Evolutionary conservation across 2,888 invertebrate genomes (phyloP).

Genomic region (Electrophaes corylata): DNA sequence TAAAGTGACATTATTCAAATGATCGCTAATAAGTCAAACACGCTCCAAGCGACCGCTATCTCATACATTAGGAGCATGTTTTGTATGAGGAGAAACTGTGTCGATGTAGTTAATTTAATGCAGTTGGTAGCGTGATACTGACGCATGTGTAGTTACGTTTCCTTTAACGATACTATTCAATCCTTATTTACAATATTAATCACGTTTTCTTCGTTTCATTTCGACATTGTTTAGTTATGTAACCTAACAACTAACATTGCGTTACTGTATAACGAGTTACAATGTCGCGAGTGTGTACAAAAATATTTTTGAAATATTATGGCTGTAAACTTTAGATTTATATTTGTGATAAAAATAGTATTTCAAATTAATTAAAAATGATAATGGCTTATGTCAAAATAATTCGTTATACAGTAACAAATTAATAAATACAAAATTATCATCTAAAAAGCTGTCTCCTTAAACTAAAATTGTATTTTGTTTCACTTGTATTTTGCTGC

Average conservation of each 20-base stretch:
- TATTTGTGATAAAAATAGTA: conserved; percentile 13
- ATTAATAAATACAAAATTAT: conserved; percentile 18
- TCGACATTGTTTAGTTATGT: conserved; percentile 77
- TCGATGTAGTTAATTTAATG: neutral
- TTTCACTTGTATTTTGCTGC: conserved; percentile 11
- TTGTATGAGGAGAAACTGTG: neutral
- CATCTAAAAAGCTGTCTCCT: conserved; percentile 17
- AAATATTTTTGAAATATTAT: conserved; percentile 17
- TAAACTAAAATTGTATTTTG: neutral
- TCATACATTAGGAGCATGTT: neutral
- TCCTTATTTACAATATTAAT: conserved; percentile 67
- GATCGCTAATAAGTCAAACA: conserved; percentile 31
- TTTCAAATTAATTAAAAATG: conserved; percentile 5
- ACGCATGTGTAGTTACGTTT: conserved; percentile 2
- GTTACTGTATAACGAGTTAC: conserved; percentile 19
- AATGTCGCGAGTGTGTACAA: conserved; percentile 26
- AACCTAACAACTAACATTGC: conserved; percentile 55
- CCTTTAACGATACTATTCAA: conserved; percentile 51
- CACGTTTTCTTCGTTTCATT: conserved; percentile 74
- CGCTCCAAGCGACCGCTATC: neutral
- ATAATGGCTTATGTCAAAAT: conserved; percentile 11
- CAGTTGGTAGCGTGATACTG: neutral
- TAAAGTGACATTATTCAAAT: conserved; percentile 52
- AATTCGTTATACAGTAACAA: conserved; percentile 9
- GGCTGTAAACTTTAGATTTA: neutral